Percentiles rank a stretch among this genome's conserved stretches.
Conservation (phyloP, 2,888 invertebrate species). For the Rhingia rostrata region DNA sequence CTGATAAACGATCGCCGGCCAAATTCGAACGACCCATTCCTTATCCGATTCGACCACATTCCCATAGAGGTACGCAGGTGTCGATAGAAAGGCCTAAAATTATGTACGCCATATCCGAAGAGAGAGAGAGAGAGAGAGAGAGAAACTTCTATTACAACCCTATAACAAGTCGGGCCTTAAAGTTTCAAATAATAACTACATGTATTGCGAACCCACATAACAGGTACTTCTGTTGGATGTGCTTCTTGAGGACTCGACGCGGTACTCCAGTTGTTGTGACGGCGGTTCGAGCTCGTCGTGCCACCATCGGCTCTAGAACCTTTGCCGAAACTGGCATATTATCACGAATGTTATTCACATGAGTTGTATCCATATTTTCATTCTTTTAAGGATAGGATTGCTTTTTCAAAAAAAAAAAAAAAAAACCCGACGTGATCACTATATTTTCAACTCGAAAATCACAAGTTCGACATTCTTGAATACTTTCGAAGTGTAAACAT, state of each 20-base stretch:
- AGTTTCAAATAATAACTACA: conserved; percentile 78
- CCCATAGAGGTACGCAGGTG: conserved; percentile 82
- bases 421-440: conserved; percentile 1
- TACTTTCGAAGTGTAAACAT: conserved; percentile 1
- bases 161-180: conserved; percentile 42
- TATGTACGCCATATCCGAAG: conserved; percentile 4
- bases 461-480: conserved; percentile 22
- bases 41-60: conserved; percentile 82
- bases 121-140: conserved; percentile 39
- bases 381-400: conserved; percentile 3
- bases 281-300: conserved; percentile 77
- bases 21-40: conserved; percentile 81
- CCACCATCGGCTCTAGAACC: conserved; percentile 54
- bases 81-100: conserved; percentile 81
- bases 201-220: conserved; percentile 83
- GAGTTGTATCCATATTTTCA: conserved; percentile 38
- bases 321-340: conserved; percentile 30
- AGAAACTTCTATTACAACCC: conserved; percentile 49
- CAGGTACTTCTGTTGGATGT: conserved; percentile 83
- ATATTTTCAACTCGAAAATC: conserved; percentile 27
- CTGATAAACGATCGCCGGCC: conserved; percentile 82
- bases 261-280: conserved; percentile 81
- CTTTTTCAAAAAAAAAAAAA: background rate
- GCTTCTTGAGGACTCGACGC: conserved; percentile 82
- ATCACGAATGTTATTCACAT: conserved; percentile 58